These are phyloP conservation scores for Mylabris sibirica DNA, from an alignment of 2,888 invertebrate genomes.

Conservation along the genomic window DNA sequence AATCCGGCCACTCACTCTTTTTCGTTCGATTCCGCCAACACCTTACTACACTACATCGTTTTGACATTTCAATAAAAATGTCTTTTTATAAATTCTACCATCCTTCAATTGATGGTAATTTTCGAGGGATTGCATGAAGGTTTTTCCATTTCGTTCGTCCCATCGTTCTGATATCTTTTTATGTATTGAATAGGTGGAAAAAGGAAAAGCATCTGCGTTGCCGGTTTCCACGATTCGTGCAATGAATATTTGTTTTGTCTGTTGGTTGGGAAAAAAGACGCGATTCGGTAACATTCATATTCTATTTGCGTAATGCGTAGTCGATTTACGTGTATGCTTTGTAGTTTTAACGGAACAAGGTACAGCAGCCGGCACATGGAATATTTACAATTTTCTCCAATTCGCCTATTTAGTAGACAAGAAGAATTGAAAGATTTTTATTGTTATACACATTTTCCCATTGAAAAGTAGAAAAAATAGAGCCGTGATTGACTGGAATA, in stretches of 20 bases:
- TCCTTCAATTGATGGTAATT: slow-evolving; percentile 5
- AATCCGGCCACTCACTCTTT: slow-evolving; percentile 2
- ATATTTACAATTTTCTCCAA: background rate
- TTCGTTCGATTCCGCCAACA: background rate
- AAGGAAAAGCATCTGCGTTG: background rate
- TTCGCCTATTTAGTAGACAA: background rate
- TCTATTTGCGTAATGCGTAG: slow-evolving; percentile 38
- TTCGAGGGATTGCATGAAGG: background rate
- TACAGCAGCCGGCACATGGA: slow-evolving; percentile 21
- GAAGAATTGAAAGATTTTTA: background rate
- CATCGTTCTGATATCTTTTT: background rate
- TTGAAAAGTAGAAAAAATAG: too few species aligned
- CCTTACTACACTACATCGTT: background rate
- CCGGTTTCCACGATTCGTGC: slow-evolving; percentile 19
- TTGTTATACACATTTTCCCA: background rate
- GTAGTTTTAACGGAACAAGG: slow-evolving; percentile 32
- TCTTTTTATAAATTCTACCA: slow-evolving; percentile 3
- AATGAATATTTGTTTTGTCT: slow-evolving; percentile 24
- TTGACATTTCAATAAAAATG: slow-evolving; percentile 10
- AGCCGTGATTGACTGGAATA: slow-evolving; percentile 31
- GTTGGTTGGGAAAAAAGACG: slow-evolving; percentile 18
- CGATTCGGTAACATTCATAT: slow-evolving; percentile 33
- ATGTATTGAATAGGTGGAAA: background rate
- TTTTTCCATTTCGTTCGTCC: background rate
- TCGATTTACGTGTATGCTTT: slow-evolving; percentile 37